Percentiles rank a stretch among this genome's conserved stretches.
phyloP scores from a whole-genome alignment of 1,140 invertebrate species.

The Daktulosphaira vitifoliae region DNA sequence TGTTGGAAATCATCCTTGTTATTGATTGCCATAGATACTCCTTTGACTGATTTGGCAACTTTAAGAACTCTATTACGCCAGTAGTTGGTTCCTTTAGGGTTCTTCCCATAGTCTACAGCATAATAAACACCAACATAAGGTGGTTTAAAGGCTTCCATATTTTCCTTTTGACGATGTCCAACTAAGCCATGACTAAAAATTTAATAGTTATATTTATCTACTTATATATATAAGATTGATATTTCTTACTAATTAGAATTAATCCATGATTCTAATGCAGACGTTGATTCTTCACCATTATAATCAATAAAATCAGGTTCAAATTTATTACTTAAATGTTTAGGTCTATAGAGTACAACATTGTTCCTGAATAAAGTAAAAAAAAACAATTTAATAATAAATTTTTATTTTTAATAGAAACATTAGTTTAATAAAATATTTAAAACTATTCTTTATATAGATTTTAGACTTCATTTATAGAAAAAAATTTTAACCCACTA shows the following conservation, averaged over 20 bases:
- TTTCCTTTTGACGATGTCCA: constrained; percentile 78
- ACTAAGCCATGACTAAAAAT: constrained; percentile 82
- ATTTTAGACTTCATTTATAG: too few relatives aligned
- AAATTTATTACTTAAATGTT: constrained; percentile 85
- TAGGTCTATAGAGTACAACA: constrained; percentile 82
- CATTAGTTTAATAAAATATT: constrained; percentile 36
- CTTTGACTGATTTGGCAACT: constrained; percentile 77
- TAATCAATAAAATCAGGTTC: constrained; percentile 68
- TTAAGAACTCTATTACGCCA: constrained; percentile 96
- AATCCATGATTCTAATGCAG: constrained; percentile 71
- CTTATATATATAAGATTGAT: background rate
- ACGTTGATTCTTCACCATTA: constrained; percentile 56
- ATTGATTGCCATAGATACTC: constrained; percentile 79
- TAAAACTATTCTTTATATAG: too few relatives aligned
- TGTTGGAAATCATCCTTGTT: constrained; percentile 88
- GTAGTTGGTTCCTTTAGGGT: constrained; percentile 93
- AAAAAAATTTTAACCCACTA: too few relatives aligned
- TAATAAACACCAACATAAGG: constrained; percentile 90
- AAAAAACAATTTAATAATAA: background rate
- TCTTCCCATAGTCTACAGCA: constrained; percentile 92
- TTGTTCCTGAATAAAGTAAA: constrained; percentile 58
- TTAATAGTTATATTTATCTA: constrained; percentile 34
- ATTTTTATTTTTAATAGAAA: constrained; percentile 28
- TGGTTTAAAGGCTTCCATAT: constrained; percentile 73
- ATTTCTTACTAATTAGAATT: constrained; percentile 69